Evolutionary conservation across 2,888 invertebrate genomes (phyloP), one percentile per base, ranked within the genome.

Genomic region (Troilus luridus): DNA sequence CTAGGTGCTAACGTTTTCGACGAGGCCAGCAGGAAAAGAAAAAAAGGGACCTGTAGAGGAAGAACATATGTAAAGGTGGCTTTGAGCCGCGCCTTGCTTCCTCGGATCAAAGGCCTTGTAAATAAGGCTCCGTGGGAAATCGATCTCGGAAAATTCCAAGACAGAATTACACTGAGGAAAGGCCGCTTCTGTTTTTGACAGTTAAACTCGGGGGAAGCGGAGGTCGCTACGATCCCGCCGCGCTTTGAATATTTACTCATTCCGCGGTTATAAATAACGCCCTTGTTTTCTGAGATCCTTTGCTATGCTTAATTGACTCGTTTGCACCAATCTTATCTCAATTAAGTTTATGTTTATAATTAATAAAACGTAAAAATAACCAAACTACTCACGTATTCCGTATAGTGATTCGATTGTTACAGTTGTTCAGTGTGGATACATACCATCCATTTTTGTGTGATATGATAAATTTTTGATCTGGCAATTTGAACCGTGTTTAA

Each of bases 71-170:
- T 64, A 64, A 64, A 89, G 62, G 56, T 54, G 60, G 89, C 88
- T 88, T 60, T 88, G 88, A 88, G 88, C 59, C 59, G 88, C 27
- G 58, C 56, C 59, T 24, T 62, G 59, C 60, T 88, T 41, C 60
- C 89, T 62, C 14, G 67, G 89, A 89, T 89, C 89, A 89, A 89
- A 89, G 88, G 64, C 24, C 67, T 54, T 7, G 64, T 64, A 64
- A 89, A 88, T 88, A 88, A 64, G 62, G 60, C 62, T 41, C 64
- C 59, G 27, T 10, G 8, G 64, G 54, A 64, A 89, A 89, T 89
- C 89, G 89, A 89, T 89, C 89, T n/a, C 89, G 27, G 64, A 89
- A 89, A 89, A 89, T 89, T 89, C 89, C 64, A 54, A 89, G 89
- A 54, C 27, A 60, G 58, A 62, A 59, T 60, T 88, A 62, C 60